These are phyloP conservation scores for Crotalus helleri DNA, from an alignment of 2,113 vertebrate genomes.

Conservation along the genomic window DNA sequence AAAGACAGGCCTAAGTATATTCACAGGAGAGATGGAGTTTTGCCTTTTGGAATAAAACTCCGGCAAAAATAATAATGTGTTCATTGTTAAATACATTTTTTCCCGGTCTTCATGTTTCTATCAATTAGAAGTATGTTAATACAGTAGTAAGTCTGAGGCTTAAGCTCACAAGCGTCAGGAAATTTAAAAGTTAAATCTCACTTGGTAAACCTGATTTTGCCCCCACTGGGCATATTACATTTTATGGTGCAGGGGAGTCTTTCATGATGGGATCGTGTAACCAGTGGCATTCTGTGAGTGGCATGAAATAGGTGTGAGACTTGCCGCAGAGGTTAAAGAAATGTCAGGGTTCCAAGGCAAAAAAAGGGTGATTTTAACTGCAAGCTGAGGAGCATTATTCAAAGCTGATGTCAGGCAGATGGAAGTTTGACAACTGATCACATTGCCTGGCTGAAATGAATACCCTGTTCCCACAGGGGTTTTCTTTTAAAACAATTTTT, in stretches of 20 bases:
- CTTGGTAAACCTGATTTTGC: constrained; percentile 45
- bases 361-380: constrained; percentile 30
- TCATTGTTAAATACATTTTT: constrained; percentile 34
- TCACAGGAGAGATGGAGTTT: constrained; percentile 17
- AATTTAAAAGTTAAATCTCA: constrained; percentile 58
- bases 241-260: constrained; percentile 52
- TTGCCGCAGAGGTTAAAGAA: constrained; percentile 62
- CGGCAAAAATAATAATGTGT: constrained; percentile 18
- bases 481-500: not conserved
- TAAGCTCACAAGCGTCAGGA: constrained; percentile 62
- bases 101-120: constrained; percentile 27
- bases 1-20: constrained; percentile 15
- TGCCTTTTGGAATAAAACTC: constrained; percentile 34
- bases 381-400: constrained; percentile 41
- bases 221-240: constrained; percentile 59
- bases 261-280: constrained; percentile 58
- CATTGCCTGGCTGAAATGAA: constrained; percentile 8
- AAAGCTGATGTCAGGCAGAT: constrained; percentile 9
- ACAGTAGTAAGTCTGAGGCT: constrained; percentile 50
- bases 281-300: constrained; percentile 47
- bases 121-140: constrained; percentile 65
- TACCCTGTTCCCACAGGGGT: not conserved
- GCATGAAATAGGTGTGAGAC: constrained; percentile 48
- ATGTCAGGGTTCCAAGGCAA: constrained; percentile 50
- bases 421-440: not conserved